Base-by-base conservation (phyloP, 2,113 vertebrate species). In the Meleagris gallopavo region DNA sequence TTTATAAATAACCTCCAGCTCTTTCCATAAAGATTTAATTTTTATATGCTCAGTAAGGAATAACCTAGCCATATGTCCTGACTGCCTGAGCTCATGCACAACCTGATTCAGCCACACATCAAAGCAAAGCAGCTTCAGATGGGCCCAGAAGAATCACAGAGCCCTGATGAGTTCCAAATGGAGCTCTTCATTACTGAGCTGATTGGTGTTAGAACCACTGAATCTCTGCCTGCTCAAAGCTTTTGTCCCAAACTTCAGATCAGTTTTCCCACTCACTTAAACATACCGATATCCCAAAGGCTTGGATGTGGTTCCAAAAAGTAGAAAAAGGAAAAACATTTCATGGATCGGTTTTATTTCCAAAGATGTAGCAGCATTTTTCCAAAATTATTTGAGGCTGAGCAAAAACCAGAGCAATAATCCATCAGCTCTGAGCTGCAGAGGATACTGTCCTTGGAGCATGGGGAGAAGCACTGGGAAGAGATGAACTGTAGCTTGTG, bases 61-160 rank as follows among this genome's bases (percentile, higher is more conserved):
- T 96, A 95, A 96, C 96, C 93, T 94, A 94, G 93, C 80, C 97
- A 95, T 50, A 93, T 97, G 96, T 94, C 94, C 93, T 41, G 24
- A 54, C 36, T 60, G 81, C 80, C 83, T 96, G 80, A 83, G 94
- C 95, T 95, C 95, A 73, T 55, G 88, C 11, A 55, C 91, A 94
- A 93, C 94, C 94, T 95, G 97, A 97, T 96, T 97, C 97, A 94
- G 24, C 15, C n/a, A 13, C 92, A 94, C 93, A 90, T 92, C 83
- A 71, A 92, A 80, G 93, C 83, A 55, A 73, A 86, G 74, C 74
- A 8, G 80, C 13, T 96, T 92, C 69, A 89, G 95, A 96, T 61
- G 91, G 79, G 78, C 67, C 66, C 76, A 94, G 75, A 78, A 90
- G 50, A 54, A 89, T 88, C 80, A 94, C 80, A 64, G 71, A 86